These are phyloP conservation scores for Nannobrachium achirus DNA, from an alignment of 2,113 vertebrate species.

Conservation along the genomic window DNA sequence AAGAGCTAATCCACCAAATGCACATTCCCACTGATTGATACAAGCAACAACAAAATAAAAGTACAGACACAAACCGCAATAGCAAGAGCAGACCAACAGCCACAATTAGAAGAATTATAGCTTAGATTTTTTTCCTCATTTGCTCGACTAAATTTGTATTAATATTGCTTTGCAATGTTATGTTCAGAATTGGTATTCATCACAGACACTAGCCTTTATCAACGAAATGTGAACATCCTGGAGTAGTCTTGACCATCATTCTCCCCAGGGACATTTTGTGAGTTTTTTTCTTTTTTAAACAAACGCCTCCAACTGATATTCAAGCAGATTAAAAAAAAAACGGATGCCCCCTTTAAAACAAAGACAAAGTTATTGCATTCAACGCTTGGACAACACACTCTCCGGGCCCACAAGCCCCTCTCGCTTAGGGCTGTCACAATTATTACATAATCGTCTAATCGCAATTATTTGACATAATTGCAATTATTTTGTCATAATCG, in stretches of 20 bases:
- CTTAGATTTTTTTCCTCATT: constrained; percentile 58
- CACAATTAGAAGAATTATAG: constrained; percentile 74
- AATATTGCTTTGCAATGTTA: constrained; percentile 80
- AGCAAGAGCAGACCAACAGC: constrained; percentile 67
- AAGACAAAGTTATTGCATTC: constrained; percentile 65
- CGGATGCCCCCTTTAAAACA: constrained; percentile 2
- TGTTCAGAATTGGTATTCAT: constrained; percentile 57
- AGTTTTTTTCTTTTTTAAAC: constrained; percentile 21
- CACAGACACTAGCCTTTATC: constrained; percentile 3
- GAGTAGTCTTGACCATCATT: constrained; percentile 26
- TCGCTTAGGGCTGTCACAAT: no score
- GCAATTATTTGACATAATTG: no score
- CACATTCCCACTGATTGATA: constrained; percentile 99
- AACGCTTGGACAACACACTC: constrained; percentile 49
- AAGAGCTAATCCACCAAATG: constrained; percentile 91
- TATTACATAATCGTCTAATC: no score
- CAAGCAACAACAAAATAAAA: constrained; percentile 81
- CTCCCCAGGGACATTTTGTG: constrained; percentile 15
- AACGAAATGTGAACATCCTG: not conserved
- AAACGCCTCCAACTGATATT: constrained; percentile 39
- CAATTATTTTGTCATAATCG: no score
- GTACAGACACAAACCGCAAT: constrained; percentile 61
- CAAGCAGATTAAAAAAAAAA: constrained; percentile 40
- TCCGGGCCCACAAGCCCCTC: not conserved
- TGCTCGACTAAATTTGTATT: constrained; percentile 53